Percentiles rank a stretch among this genome's conserved stretches.
Conservation (phyloP, 2,113 vertebrate species). For the Lampris megalopsis region DNA sequence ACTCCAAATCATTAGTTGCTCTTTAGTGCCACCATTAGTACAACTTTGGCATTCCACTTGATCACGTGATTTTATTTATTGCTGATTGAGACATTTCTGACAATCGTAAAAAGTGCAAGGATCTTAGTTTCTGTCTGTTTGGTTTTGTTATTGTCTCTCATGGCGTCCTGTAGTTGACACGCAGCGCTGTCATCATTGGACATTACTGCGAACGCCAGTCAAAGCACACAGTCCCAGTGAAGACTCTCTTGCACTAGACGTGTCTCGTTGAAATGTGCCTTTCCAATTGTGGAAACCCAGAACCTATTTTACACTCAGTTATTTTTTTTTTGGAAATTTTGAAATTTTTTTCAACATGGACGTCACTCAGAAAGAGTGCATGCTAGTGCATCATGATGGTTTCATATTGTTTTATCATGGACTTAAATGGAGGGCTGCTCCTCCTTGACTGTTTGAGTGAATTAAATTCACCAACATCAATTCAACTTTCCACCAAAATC, state of each 20-base stretch:
- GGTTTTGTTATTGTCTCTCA: slow-evolving; percentile 6
- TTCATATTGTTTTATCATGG: slow-evolving; percentile 19
- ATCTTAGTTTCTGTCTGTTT: not conserved
- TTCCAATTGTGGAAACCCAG: slow-evolving; percentile 31
- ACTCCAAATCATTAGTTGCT: slow-evolving; percentile 16
- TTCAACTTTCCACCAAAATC: slow-evolving; percentile 27
- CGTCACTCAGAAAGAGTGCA: not conserved
- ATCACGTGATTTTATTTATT: slow-evolving; percentile 74
- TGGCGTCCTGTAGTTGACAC: not conserved
- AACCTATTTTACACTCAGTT: not conserved
- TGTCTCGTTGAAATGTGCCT: slow-evolving; percentile 55
- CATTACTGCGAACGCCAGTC: slow-evolving; percentile 26
- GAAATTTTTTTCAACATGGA: slow-evolving; percentile 10
- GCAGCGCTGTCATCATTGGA: slow-evolving; percentile 23
- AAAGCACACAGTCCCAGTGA: slow-evolving; percentile 36
- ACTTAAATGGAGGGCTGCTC: slow-evolving; percentile 15
- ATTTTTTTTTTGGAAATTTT: slow-evolving; percentile 25
- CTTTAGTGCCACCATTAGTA: not conserved
- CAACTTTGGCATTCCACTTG: slow-evolving; percentile 43
- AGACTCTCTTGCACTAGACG: not conserved
- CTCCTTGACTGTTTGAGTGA: slow-evolving; percentile 33
- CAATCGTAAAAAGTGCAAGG: slow-evolving; percentile 63
- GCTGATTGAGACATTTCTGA: slow-evolving; percentile 58
- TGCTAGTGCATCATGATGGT: not conserved
- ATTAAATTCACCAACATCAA: slow-evolving; percentile 26